A percentile compares a stretch with the other conserved stretches of the same genome.
These are phyloP conservation scores for Lissocephala sabroskyi DNA, from an alignment of 2,888 invertebrate genomes.

Conservation along the genomic window DNA sequence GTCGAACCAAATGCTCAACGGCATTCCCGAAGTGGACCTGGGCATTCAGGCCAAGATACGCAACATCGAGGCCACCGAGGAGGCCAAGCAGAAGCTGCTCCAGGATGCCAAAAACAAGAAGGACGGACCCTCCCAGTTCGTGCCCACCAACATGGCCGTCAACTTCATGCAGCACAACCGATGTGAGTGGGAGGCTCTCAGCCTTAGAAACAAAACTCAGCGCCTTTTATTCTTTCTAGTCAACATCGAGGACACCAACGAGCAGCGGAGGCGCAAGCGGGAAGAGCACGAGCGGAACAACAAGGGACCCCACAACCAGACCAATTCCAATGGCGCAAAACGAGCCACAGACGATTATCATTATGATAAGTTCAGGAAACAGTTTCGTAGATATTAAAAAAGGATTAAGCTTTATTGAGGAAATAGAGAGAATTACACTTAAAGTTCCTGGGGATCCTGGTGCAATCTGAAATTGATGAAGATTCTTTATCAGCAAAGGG, in stretches of 20 bases:
- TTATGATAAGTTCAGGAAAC: conserved; percentile 96
- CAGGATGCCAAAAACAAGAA: conserved; percentile 93
- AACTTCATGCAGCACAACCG: conserved; percentile 98
- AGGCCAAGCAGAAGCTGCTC: conserved; percentile 93
- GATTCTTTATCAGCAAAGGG: background rate
- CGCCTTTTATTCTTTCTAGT: conserved; percentile 74
- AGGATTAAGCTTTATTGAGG: background rate
- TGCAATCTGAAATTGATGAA: background rate
- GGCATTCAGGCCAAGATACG: conserved; percentile 99
- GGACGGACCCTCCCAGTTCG: conserved; percentile 94
- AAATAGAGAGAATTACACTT: conserved; percentile 10
- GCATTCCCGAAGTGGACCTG: conserved; percentile 98
- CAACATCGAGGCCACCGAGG: conserved; percentile 99
- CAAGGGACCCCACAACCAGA: conserved; percentile 73
- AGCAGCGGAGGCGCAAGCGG: conserved; percentile 71
- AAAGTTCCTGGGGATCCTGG: background rate
- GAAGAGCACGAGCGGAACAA: conserved; percentile 68
- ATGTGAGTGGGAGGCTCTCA: conserved; percentile 76
- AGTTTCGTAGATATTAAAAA: conserved; percentile 86
- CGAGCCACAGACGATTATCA: conserved; percentile 98
- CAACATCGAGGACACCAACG: conserved; percentile 84
- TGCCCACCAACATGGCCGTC: conserved; percentile 98
- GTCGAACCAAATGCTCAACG: conserved; percentile 99
- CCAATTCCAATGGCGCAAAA: conserved; percentile 79
- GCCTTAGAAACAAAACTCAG: background rate